Evolutionary conservation across 2,113 vertebrate genomes (phyloP).

Genomic region (Nothoprocta perdicaria): DNA sequence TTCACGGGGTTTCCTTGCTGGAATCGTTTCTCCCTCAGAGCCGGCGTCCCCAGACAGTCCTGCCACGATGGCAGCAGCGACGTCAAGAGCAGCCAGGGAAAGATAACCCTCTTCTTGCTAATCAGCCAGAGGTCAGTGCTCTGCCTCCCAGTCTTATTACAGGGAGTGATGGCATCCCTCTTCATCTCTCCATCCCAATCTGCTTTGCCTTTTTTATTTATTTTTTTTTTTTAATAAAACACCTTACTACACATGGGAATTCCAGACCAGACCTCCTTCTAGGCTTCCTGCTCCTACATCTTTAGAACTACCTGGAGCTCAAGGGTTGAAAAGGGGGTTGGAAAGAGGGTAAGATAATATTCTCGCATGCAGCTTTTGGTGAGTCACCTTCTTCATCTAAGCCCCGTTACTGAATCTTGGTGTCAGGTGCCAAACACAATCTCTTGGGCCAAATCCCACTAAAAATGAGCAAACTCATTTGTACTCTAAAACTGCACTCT

Average conservation of each 20-base stretch:
- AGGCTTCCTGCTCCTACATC: neutral
- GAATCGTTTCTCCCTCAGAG: neutral
- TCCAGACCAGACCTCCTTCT: neutral
- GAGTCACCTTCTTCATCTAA: neutral
- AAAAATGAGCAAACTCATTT: neutral
- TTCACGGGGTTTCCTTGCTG: neutral
- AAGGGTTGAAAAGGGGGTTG: neutral
- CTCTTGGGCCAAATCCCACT: neutral
- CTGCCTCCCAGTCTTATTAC: accelerated
- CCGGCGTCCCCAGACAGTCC: neutral
- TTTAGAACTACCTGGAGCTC: neutral
- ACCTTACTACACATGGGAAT: neutral
- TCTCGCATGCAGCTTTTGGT: neutral
- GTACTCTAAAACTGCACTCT: neutral
- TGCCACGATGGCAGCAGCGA: neutral
- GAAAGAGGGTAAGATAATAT: neutral
- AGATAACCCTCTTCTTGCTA: neutral
- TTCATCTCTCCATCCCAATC: too few species aligned
- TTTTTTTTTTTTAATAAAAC: too few species aligned
- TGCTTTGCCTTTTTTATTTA: neutral
- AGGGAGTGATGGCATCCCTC: neutral
- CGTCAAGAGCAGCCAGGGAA: neutral
- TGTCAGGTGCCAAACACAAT: neutral
- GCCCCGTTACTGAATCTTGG: neutral
- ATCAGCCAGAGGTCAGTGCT: neutral